Evolutionary conservation across 1,140 invertebrate genomes (phyloP), one percentile per base, ranked within the genome.

Genomic region (Leptinotarsa lineolata): DNA sequence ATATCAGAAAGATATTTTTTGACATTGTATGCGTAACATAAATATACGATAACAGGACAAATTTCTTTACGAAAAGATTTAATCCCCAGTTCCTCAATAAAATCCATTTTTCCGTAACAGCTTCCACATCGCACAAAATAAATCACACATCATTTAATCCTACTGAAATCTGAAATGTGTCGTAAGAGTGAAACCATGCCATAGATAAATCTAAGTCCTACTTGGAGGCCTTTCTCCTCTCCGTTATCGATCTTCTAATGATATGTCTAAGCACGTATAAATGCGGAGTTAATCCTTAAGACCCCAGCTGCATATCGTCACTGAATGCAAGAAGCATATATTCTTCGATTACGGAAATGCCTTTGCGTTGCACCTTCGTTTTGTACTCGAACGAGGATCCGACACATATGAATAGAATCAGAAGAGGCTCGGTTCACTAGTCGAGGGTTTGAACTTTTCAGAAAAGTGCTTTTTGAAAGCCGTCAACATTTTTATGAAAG

Each of bases 241-340:
- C 66, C n/a, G 45, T n/a, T 48, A 68, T 68, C 66, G 66, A 68
- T 68, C 66, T 68, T 21, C 30, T 44, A 68, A 68, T 68, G 66
- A 68, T 45, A 68, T 68, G 66, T 68, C 66, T 68, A 68, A 68
- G 66, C 66, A 68, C 66, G 66, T 54, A 68, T 68, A 22, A 68
- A 68, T 68, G 66, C 44, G 16, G 30, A 48, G 66, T 68, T 68
- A 68, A 68, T 68, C 66, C 45, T 20, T n/a, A 4, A 46, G 66
- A 21, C 66, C 20, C 66, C 66, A 68, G 66, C 66, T 68, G 66
- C 66, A 68, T 46, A 54, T 20, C 30, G 30, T 68, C 30, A n/a
- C 66, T 39, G 63, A 65, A 65, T 24, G 63, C n/a, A 54, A n/a
- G 48, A n/a, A 18, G 48, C n/a, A 39, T 18, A 18, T 54, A 16